Evolutionary conservation across 64 coral and sea anemone genomes (phyloP), one percentile per base, ranked within the genome.

Genomic region (Porites australiensis): DNA sequence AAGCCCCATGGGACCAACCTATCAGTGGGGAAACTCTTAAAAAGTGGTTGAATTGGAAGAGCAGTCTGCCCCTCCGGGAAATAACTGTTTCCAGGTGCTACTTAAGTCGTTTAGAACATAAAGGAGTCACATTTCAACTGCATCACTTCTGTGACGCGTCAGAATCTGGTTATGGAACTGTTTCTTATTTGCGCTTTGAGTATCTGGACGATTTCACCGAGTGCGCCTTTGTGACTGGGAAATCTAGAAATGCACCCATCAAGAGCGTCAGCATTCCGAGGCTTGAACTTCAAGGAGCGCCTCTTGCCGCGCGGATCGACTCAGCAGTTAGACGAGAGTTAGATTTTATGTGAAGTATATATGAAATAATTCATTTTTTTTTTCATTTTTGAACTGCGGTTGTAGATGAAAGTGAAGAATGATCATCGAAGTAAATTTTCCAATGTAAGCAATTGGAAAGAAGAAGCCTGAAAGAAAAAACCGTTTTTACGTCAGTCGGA

Each of bases 141-240:
- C 82, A 92, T 57, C 43, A 77, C 19, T 92, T 92, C 48, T 92
- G 70, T 48, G 90, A 92, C 27, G 82, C 90, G 4, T 77, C 70
- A 2, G 74, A 86, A 55, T 8, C 9, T 65, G 91, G 73, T 1
- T 93, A 74, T 78, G 91, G 82, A n/a, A 55, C 82, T 37, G 65
- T 14, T 27, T 23, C 82, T n/a, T 87, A 93, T 48, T 54, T 93
- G 21, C 54, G 91, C 7, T 15, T 67, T 5, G 46, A 54, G 16
- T 50, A 49, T 50, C 13, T 15, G 4, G n/a, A 79, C 45, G 82
- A 45, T 18, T 51, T 20, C 3, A 60, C 72, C n/a, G 44, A 93
- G 23, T 78, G 89, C 59, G 19, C 67, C 51, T 75, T 91, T 13
- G 10, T 91, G 2, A 75, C 69, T 6, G 63, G 49, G 37, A 90